Evolutionary conservation across 2,888 invertebrate species (phyloP), one percentile per base, ranked within the genome.

Genomic region (Hemistola chrysoprasaria): DNA sequence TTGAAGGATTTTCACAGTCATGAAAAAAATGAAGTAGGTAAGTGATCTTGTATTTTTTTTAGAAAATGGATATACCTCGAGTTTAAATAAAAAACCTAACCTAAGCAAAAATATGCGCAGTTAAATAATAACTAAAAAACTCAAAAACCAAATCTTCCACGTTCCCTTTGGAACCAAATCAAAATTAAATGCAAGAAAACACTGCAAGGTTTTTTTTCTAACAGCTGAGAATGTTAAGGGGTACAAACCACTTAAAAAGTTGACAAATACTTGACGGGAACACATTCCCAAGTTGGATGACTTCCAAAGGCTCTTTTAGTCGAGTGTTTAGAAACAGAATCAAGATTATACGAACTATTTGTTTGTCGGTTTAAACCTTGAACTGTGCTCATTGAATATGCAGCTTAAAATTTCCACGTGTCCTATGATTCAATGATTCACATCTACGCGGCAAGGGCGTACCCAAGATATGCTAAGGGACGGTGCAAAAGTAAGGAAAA

Each of bases 301-400:
- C 42, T 38, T 66, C 75, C 76, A 76, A 78, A 73, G 71, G 74
- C 65, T 74, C 52, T 71, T 66, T n/a, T 63, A 66, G 59, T 62
- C 53, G 60, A 59, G 56, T 58, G 53, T 59, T 62, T 16, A 16
- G 16, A 3, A 58, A 53, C 51, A 58, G 46, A 60, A 59, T 62
- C 51, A 50, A 54, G 62, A 61, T 56, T 62, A 50, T 51, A 47
- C 53, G 48, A 52, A 48, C 54, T 56, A 62, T 56, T 45, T 50
- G 47, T 54, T 47, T 42, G 45, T 52, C 50, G 50, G 53, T 51
- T 55, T 42, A 53, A 58, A 63, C 69, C 65, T 72, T 71, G 65
- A 67, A 69, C 62, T 65, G 60, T 54, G 59, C 67, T 61, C 61
- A 64, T 52, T 53, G 53, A 56, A 56, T 59, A 57, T 56, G 56